Evolutionary conservation across 1,140 invertebrate genomes (phyloP).

Genomic region (Caenorhabditis inopinata): DNA sequence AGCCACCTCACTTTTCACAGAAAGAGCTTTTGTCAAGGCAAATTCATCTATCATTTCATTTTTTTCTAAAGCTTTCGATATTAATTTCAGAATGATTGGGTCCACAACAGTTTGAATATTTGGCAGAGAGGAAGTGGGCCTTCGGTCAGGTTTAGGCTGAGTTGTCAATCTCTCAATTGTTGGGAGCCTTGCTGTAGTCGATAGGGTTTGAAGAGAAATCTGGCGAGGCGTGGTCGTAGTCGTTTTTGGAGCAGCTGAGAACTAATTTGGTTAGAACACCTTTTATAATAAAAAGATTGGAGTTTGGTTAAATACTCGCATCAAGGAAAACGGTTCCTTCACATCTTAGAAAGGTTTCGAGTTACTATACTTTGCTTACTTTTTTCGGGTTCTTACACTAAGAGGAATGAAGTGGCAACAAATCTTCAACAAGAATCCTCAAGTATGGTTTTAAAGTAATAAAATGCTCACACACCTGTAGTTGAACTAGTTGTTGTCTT

Average conservation of each 20-base stretch:
- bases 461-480: no score
- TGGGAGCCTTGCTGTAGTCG: not conserved
- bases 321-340: no score
- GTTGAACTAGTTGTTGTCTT: not conserved
- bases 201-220: not conserved
- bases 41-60: constrained; percentile 25
- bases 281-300: no score
- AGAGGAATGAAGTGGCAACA: no score
- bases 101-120: constrained; percentile 3
- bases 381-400: no score
- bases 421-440: no score
- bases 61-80: not conserved
- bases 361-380: no score
- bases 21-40: not conserved
- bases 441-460: no score
- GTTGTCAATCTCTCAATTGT: not conserved
- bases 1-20: not conserved
- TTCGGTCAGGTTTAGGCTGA: not conserved
- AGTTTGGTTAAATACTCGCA: no score
- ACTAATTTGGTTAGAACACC: no score
- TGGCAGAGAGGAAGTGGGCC: not conserved
- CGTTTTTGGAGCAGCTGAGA: not conserved
- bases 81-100: not conserved
- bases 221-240: not conserved
- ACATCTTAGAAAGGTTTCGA: no score